Evolutionary conservation across 2,113 vertebrate genomes (phyloP).

Genomic region (Marmota monax): DNA sequence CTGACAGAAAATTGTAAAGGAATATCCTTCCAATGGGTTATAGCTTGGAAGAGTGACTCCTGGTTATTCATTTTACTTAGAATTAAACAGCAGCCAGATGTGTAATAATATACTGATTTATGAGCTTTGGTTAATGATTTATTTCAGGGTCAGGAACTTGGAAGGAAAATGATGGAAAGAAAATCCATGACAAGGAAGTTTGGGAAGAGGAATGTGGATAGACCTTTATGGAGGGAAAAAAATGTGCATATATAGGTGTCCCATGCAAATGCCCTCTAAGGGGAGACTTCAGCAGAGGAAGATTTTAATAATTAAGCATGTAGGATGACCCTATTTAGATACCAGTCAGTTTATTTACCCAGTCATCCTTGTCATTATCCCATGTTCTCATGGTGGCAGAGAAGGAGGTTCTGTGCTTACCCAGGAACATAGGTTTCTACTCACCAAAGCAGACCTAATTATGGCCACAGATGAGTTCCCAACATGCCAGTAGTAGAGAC

Average conservation of each 20-base stretch:
- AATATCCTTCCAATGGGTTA: not conserved
- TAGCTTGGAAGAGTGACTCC: not conserved
- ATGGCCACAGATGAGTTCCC: not conserved
- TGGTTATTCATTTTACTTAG: not conserved
- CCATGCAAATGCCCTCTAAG: not conserved
- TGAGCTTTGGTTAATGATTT: not conserved
- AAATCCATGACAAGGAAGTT: not conserved
- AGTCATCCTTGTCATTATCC: not conserved
- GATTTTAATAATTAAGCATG: not conserved
- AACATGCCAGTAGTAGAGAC: not conserved
- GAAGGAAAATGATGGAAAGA: not conserved
- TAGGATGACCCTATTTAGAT: not conserved
- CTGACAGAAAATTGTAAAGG: not conserved
- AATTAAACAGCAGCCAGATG: not conserved
- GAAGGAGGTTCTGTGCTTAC: too few species aligned
- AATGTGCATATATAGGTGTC: not conserved
- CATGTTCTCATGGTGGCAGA: not conserved
- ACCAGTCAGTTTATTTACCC: not conserved
- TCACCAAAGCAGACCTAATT: not conserved
- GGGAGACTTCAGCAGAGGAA: not conserved
- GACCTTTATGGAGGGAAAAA: not conserved
- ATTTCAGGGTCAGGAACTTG: not conserved
- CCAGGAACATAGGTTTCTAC: not conserved
- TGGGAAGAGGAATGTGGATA: not conserved
- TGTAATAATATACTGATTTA: not conserved